These are phyloP conservation scores for Myotis pilosus DNA, from an alignment of 2,797 vertebrate genomes.

Conservation along the genomic window DNA sequence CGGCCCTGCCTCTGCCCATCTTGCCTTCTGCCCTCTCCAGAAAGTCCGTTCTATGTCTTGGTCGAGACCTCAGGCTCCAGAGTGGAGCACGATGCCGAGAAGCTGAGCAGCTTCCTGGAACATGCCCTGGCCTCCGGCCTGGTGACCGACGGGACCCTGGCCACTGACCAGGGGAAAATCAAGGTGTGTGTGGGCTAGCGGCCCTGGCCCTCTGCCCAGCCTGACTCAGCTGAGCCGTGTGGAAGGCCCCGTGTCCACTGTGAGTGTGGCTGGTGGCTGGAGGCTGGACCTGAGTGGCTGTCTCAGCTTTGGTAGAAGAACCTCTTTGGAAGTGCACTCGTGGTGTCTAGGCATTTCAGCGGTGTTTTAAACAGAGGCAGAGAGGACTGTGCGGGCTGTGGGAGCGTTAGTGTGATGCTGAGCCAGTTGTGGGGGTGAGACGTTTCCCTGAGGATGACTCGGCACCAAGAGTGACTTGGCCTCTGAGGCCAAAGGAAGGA, in stretches of 20 bases:
- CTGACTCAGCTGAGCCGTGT: not conserved
- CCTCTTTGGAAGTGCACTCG: not conserved
- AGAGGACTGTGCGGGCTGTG: not conserved
- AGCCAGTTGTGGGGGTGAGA: not conserved
- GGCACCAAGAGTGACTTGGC: not conserved
- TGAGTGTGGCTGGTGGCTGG: not conserved
- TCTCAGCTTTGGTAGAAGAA: not conserved
- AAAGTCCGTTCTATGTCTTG: slow-evolving; percentile 92
- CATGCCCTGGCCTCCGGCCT: slow-evolving; percentile 86
- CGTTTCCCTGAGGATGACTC: not conserved
- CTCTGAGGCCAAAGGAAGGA: not conserved
- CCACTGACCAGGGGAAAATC: slow-evolving; percentile 90
- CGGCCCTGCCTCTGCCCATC: not conserved
- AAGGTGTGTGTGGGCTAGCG: slow-evolving; percentile 82
- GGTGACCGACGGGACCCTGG: slow-evolving; percentile 91
- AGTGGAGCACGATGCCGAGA: slow-evolving; percentile 89
- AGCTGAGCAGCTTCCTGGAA: slow-evolving; percentile 91
- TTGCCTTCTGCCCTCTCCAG: slow-evolving; percentile 79
- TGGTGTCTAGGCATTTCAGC: not conserved
- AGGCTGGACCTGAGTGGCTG: accelerated
- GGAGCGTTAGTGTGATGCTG: accelerated
- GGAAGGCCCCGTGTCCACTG: not conserved
- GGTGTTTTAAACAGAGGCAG: too few species aligned
- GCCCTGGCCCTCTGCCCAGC: accelerated
- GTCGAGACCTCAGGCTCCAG: slow-evolving; percentile 95